phyloP scores from a whole-genome alignment of 2,888 invertebrate genomes.

The Eupithecia inturbata region DNA sequence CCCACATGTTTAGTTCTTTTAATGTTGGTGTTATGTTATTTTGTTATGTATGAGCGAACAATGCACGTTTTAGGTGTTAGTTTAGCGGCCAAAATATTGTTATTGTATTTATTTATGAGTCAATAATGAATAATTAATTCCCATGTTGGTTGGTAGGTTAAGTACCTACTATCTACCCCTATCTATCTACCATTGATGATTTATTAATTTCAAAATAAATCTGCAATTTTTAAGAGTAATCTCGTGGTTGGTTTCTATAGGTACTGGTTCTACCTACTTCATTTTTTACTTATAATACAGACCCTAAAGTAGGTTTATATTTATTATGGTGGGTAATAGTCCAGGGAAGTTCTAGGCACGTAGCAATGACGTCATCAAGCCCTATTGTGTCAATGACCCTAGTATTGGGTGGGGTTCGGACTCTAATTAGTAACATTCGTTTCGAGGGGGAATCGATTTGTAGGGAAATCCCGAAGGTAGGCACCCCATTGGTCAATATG shows the following conservation, averaged over 20 bases:
- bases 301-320: background rate
- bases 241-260: background rate
- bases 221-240: background rate
- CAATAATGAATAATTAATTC: background rate
- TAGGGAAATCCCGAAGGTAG: slow-evolving; percentile 43
- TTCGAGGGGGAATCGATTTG: slow-evolving; percentile 47
- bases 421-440: slow-evolving; percentile 47
- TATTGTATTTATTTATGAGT: slow-evolving; percentile 45
- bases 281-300: background rate
- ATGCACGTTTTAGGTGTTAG: slow-evolving; percentile 41
- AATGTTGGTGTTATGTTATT: background rate
- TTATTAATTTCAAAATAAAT: background rate
- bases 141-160: too few relatives aligned
- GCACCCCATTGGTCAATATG: slow-evolving; percentile 40
- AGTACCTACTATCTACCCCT: too few relatives aligned
- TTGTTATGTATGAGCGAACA: slow-evolving; percentile 62
- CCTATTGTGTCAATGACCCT: slow-evolving; percentile 57
- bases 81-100: background rate
- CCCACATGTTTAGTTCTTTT: slow-evolving; percentile 45
- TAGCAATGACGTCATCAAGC: slow-evolving; percentile 58
- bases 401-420: slow-evolving; percentile 41
- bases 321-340: background rate
- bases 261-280: too few relatives aligned
- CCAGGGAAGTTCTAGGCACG: slow-evolving; percentile 54
- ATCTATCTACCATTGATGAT: background rate